A percentile compares a stretch with the other conserved stretches of the same genome.
These are phyloP conservation scores for Arvicanthis niloticus DNA, from an alignment of 2,113 vertebrate species.

Conservation along the genomic window DNA sequence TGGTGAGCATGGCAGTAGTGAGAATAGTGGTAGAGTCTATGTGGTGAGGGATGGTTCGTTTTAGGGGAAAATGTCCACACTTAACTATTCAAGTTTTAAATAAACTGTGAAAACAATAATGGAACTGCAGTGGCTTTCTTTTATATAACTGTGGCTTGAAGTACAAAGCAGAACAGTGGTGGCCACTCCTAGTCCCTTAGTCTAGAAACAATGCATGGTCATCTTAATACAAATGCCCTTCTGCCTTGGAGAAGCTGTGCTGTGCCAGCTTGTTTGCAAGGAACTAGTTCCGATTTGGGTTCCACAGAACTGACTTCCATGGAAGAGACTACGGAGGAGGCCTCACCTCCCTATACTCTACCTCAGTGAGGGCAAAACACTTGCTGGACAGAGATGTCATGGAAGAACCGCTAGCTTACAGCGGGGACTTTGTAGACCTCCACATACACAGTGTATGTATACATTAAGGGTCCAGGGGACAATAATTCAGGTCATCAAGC, in stretches of 20 bases:
- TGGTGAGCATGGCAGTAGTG: not conserved
- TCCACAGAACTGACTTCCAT: not conserved
- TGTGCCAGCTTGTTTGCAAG: not conserved
- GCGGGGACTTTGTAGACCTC: not conserved
- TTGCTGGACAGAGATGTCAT: not conserved
- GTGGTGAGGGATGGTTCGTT: not conserved
- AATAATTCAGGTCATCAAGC: not conserved
- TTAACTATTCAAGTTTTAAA: conserved; percentile 69
- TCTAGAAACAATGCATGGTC: no score
- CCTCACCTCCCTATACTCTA: accelerated
- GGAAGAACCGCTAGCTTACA: not conserved
- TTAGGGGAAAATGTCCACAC: conserved; percentile 17
- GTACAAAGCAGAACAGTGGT: not conserved
- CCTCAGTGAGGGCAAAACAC: not conserved
- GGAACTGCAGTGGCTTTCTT: not conserved
- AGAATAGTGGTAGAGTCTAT: not conserved
- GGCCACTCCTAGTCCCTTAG: not conserved
- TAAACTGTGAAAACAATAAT: conserved; percentile 76
- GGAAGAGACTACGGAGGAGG: not conserved
- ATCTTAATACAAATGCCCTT: not conserved
- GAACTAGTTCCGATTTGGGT: not conserved
- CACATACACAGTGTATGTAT: no score
- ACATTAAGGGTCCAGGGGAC: not conserved
- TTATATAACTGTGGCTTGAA: not conserved
- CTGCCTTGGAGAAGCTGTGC: not conserved